These are phyloP conservation scores for Leptestheria dahalacensis DNA, from an alignment of 1,140 invertebrate species.

Conservation along the genomic window DNA sequence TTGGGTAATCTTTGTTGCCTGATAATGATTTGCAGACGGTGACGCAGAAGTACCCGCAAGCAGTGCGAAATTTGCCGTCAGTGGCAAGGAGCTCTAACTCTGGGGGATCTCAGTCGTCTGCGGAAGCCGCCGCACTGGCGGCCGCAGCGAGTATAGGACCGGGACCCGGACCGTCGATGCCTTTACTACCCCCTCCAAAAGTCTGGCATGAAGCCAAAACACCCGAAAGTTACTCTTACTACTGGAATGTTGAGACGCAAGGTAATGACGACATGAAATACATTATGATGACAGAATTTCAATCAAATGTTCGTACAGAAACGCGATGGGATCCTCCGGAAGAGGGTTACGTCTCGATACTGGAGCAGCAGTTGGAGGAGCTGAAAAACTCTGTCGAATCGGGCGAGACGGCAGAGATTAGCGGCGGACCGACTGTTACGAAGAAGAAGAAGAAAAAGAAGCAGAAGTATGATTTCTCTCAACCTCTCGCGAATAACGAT, in stretches of 20 bases:
- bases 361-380: constrained; percentile 39
- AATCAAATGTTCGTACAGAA: constrained; percentile 29
- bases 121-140: constrained; percentile 24
- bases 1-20: constrained; percentile 22
- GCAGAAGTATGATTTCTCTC: constrained; percentile 25
- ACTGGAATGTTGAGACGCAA: constrained; percentile 64
- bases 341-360: constrained; percentile 44
- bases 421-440: constrained; percentile 20
- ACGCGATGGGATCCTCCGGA: constrained; percentile 45
- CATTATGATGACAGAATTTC: neutral
- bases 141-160: constrained; percentile 25
- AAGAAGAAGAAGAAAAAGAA: constrained; percentile 29
- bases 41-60: constrained; percentile 19
- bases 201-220: constrained; percentile 54
- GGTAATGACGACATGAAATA: constrained; percentile 32
- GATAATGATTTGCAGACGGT: constrained; percentile 20
- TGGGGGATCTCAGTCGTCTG: constrained; percentile 24
- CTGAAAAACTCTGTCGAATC: constrained; percentile 26
- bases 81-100: constrained; percentile 25
- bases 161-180: constrained; percentile 20
- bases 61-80: constrained; percentile 17
- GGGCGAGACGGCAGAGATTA: constrained; percentile 23
- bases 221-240: constrained; percentile 56
- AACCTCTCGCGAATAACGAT: constrained; percentile 9
- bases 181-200: constrained; percentile 22